phyloP scores from a whole-genome alignment of 1,140 invertebrate genomes.

The Nephila pilipes region DNA sequence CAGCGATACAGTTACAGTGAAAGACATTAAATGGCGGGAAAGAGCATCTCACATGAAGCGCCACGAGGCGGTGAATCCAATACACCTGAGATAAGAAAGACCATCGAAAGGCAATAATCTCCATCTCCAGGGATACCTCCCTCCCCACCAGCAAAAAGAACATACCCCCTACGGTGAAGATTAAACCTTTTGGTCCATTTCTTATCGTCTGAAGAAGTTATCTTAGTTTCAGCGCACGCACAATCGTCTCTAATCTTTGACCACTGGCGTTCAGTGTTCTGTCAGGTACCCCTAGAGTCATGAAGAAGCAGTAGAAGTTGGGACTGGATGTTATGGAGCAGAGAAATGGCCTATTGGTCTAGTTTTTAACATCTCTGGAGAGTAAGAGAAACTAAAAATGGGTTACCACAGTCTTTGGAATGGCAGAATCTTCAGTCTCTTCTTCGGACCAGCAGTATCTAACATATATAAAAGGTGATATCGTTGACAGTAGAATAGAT shows the following conservation, averaged over 20 bases:
- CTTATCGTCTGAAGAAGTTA: slow-evolving; percentile 65
- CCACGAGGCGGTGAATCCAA: slow-evolving; percentile 42
- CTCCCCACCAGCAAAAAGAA: background rate
- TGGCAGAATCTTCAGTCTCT: background rate
- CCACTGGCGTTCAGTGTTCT: slow-evolving; percentile 53
- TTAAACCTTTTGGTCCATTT: slow-evolving; percentile 74
- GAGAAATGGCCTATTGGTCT: slow-evolving; percentile 61
- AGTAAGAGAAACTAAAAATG: slow-evolving; percentile 25
- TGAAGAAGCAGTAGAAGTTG: slow-evolving; percentile 17
- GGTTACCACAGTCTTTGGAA: slow-evolving; percentile 26
- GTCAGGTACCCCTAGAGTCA: background rate
- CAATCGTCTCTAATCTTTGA: slow-evolving; percentile 70
- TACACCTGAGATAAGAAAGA: slow-evolving; percentile 63
- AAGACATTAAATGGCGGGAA: background rate
- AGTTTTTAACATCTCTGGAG: slow-evolving; percentile 32
- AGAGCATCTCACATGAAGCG: background rate
- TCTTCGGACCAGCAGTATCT: background rate
- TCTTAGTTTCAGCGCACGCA: slow-evolving; percentile 67
- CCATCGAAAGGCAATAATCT: slow-evolving; percentile 71
- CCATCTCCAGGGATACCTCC: slow-evolving; percentile 15
- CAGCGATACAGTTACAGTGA: slow-evolving; percentile 2
- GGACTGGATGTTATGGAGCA: slow-evolving; percentile 49
- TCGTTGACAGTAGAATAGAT: background rate
- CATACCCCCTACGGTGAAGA: slow-evolving; percentile 55
- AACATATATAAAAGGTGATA: background rate